Evolutionary conservation across 2,797 vertebrate genomes (phyloP), one percentile per base, ranked within the genome.

Genomic region (Mus caroli): DNA sequence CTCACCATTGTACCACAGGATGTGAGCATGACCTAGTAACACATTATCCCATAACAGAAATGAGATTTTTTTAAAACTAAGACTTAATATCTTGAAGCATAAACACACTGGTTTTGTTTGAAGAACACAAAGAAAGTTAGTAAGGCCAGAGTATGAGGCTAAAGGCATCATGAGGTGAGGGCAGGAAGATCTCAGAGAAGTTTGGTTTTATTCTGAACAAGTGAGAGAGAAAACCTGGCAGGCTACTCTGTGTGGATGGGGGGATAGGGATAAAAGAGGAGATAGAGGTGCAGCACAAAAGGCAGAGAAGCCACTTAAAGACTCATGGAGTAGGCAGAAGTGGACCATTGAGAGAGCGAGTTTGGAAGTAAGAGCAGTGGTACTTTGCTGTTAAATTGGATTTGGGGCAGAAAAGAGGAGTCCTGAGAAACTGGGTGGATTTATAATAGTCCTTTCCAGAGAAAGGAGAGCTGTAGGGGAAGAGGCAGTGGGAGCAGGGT

Each of bases 341-440:
- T 31, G 40, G 31, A 46, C 40, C 10, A 56, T 13, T 40, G 62
- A 62, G 73, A 93, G 22, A 73, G 67, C 11, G 11, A 43, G 43
- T 26, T 52, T 52, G 20, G 50, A 93, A 37, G 46, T 43, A 13
- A 1, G 12, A 67, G 46, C 76, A 75, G 87, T 69, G 83, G 50
- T 50, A 24, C 2, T 76, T 58, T 58, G 34, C 22, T 90, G 58
- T 62, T 31, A 43, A 76, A 43, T 37, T 93, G 40, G 22, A 85
- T 83, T 93, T 92, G 78, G 34, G 22, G 14, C 56, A 20, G 64
- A 87, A 92, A 79, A 80, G 46, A 88, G 28, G 13, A 60, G 64
- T 62, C 20, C 62, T 31, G 78, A 80, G 40, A 58, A 90, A 19
- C n/a, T 46, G 84, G 37, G 12, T 71, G 50, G 34, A 71, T 83